Percentiles rank a stretch among this genome's conserved stretches.
Evolutionary conservation across 2,888 invertebrate genomes (phyloP).

Genomic region (Limnephilus lunatus): DNA sequence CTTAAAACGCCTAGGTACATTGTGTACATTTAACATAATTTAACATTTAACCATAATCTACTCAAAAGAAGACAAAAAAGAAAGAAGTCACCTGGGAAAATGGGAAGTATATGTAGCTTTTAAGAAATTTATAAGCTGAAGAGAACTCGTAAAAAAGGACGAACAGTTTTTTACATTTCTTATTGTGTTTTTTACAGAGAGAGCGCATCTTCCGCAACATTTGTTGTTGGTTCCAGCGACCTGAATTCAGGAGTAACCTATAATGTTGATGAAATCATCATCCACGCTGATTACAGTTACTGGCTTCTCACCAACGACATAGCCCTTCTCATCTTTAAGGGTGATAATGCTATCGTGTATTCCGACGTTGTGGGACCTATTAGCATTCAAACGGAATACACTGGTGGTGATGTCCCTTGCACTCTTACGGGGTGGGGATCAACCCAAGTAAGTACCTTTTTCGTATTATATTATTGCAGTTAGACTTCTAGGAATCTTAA

Average conservation of each 20-base stretch:
- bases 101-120: not conserved
- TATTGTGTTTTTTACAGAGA: not conserved
- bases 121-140: not conserved
- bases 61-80: not conserved
- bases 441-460: constrained; percentile 66
- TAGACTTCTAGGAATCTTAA: too few relatives aligned
- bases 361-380: constrained; percentile 71
- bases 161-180: not conserved
- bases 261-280: constrained; percentile 70
- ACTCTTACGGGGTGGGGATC: constrained; percentile 77
- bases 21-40: not conserved
- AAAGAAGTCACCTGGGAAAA: not conserved
- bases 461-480: not conserved
- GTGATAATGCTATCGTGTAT: constrained; percentile 70
- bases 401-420: constrained; percentile 70
- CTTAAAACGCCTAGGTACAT: too few relatives aligned
- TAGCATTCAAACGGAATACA: constrained; percentile 70
- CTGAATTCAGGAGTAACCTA: constrained; percentile 73
- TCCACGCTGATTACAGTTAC: constrained; percentile 73
- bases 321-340: constrained; percentile 73
- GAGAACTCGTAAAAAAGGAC: too few relatives aligned
- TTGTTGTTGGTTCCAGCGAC: constrained; percentile 75
- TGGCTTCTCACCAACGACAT: constrained; percentile 71
- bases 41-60: not conserved
- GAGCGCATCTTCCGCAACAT: constrained; percentile 62